Conservation (phyloP, 2,797 vertebrate species). For the Sternarchorhynchus goeldii region DNA sequence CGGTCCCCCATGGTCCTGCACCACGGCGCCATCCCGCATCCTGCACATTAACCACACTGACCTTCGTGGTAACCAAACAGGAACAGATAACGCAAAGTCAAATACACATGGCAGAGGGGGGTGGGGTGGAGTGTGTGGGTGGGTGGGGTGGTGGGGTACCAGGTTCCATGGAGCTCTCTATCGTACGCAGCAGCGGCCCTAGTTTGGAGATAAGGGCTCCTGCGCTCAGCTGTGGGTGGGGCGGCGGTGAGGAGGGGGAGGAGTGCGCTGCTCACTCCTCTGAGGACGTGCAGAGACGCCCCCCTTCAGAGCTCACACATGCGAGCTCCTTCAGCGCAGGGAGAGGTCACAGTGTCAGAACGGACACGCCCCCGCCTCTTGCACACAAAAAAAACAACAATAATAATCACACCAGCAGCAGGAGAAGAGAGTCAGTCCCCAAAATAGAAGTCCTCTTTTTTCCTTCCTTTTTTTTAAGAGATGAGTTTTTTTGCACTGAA, state of each 20-base stretch:
- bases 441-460: slow-evolving; percentile 30
- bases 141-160: neutral
- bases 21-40: slow-evolving; percentile 22
- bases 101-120: neutral
- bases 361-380: slow-evolving; percentile 19
- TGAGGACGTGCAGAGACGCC: neutral
- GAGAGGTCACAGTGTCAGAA: neutral
- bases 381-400: slow-evolving; percentile 49
- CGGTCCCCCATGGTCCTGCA: neutral
- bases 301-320: neutral
- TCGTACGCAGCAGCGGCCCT: neutral
- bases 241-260: neutral
- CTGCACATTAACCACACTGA: slow-evolving; percentile 29
- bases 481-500: slow-evolving; percentile 61
- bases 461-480: slow-evolving; percentile 68
- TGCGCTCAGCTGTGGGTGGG: neutral
- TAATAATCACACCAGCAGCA: slow-evolving; percentile 10
- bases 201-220: slow-evolving; percentile 16
- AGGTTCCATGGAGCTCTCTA: slow-evolving; percentile 18
- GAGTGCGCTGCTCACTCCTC: neutral
- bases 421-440: slow-evolving; percentile 53
- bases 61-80: slow-evolving; percentile 3
- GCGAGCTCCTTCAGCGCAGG: neutral
- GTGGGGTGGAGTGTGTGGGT: neutral
- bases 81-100: slow-evolving; percentile 11